Conservation (phyloP, 1,140 invertebrate species). For the Lepidostoma basale region DNA sequence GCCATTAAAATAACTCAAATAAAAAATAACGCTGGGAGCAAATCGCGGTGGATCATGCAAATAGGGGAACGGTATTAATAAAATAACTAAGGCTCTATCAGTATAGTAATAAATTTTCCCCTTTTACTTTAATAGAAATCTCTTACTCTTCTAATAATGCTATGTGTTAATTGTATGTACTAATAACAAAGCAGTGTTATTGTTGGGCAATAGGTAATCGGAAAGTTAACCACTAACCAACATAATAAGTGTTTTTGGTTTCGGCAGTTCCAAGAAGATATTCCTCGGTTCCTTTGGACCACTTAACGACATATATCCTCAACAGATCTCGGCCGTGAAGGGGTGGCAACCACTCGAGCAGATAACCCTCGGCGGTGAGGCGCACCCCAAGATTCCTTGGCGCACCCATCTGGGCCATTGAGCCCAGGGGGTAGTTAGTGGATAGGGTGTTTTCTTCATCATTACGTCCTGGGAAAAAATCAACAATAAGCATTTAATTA, state of each 20-base stretch:
- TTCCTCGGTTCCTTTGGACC: conserved; percentile 65
- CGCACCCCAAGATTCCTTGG: conserved; percentile 71
- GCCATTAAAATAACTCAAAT: no score
- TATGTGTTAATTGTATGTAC: no score
- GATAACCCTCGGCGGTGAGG: conserved; percentile 66
- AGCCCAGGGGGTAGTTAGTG: conserved; percentile 37
- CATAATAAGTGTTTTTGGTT: conserved; percentile 62
- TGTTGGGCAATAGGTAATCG: no score
- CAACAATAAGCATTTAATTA: no score
- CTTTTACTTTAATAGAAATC: no score
- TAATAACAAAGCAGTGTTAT: no score
- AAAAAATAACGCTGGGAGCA: no score
- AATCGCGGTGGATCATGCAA: no score
- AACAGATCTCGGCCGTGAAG: conserved; percentile 62
- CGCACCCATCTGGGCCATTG: conserved; percentile 60
- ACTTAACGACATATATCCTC: conserved; percentile 66
- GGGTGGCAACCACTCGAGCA: conserved; percentile 77
- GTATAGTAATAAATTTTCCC: no score
- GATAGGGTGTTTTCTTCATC: not conserved
- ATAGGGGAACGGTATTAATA: no score
- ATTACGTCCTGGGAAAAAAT: not conserved
- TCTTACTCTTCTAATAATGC: no score
- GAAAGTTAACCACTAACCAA: conserved; percentile 30
- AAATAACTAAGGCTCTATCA: no score
- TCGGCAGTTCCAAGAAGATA: conserved; percentile 65